phyloP scores from a whole-genome alignment of 2,797 vertebrate species.

The Pantherophis vulpinus region DNA sequence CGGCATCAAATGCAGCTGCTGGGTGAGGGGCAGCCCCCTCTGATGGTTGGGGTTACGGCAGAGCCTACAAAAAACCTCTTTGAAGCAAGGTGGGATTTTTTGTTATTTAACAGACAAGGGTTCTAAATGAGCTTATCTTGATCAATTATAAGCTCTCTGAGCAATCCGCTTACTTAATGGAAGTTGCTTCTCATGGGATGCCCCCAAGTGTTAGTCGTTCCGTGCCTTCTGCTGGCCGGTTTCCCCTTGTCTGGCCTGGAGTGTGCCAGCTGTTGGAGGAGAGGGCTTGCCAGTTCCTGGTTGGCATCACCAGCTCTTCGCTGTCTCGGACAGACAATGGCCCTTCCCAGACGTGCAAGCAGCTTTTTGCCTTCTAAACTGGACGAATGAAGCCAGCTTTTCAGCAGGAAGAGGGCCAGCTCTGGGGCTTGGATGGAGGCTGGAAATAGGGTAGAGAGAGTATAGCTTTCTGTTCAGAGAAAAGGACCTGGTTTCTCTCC shows the following conservation, averaged over 20 bases:
- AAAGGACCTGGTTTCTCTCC: background rate
- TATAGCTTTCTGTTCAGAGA: background rate
- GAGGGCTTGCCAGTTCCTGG: background rate
- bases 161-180: background rate
- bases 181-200: background rate
- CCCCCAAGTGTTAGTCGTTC: rapidly evolving
- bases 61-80: background rate
- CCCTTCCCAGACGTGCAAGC: background rate
- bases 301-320: background rate
- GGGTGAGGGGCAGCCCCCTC: background rate
- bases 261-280: background rate
- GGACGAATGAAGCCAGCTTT: background rate
- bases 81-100: background rate
- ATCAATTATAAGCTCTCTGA: background rate
- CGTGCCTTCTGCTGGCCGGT: background rate
- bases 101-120: background rate
- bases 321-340: background rate
- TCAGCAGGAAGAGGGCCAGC: background rate
- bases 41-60: background rate
- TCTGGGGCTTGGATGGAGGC: background rate
- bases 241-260: background rate
- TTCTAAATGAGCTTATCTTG: background rate
- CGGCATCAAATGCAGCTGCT: background rate
- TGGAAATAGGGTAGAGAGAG: background rate
- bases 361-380: background rate